Conservation (phyloP, 53 echinoderm and acorn worm species). For the Paracentrotus lividus region DNA sequence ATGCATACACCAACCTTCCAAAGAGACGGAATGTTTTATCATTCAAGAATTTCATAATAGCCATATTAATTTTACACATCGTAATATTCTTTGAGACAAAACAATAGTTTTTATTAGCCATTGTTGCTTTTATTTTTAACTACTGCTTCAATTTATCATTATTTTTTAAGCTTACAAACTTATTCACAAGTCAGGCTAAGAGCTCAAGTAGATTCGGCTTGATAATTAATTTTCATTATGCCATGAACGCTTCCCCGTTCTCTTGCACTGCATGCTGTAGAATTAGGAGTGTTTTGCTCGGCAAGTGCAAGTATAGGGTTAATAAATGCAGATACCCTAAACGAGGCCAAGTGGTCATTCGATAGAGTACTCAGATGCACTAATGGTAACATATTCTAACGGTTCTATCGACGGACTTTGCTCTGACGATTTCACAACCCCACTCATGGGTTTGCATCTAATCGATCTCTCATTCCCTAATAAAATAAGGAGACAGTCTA, state of each 20-base stretch:
- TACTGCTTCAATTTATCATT: too few relatives aligned
- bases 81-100: too few relatives aligned
- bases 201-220: too few relatives aligned
- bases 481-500: neutral
- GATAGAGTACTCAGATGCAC: slow-evolving; percentile 25
- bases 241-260: neutral
- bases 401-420: neutral
- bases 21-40: too few relatives aligned
- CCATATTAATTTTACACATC: too few relatives aligned
- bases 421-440: neutral
- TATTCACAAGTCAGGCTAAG: too few relatives aligned
- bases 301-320: neutral
- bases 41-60: too few relatives aligned
- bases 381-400: neutral
- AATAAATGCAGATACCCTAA: slow-evolving; percentile 11
- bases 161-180: too few relatives aligned
- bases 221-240: neutral
- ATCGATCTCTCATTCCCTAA: slow-evolving; percentile 4
- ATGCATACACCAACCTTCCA: too few relatives aligned
- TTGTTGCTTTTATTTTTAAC: too few relatives aligned
- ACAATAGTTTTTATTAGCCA: too few relatives aligned
- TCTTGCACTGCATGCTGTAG: neutral
- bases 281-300: slow-evolving; percentile 6
- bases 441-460: neutral
- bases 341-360: slow-evolving; percentile 25